These are phyloP conservation scores for Athripsodes cinereus DNA, from an alignment of 2,888 invertebrate genomes.

Conservation along the genomic window DNA sequence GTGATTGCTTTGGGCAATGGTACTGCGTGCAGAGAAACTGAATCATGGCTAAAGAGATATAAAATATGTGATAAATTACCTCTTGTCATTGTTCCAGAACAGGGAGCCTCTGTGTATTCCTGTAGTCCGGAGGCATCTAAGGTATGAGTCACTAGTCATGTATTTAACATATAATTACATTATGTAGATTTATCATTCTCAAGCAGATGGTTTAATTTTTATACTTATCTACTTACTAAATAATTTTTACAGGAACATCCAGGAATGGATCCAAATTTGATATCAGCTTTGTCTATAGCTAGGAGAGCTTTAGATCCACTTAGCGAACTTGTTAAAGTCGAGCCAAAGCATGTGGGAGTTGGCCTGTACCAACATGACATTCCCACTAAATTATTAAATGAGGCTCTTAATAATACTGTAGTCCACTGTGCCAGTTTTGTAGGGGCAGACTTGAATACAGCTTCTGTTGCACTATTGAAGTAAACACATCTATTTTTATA, in stretches of 20 bases:
- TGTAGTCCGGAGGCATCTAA: constrained; percentile 76
- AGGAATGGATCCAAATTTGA: constrained; percentile 72
- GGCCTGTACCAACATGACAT: constrained; percentile 96
- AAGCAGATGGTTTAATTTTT: neutral
- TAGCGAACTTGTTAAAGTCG: constrained; percentile 87
- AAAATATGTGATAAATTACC: constrained; percentile 50
- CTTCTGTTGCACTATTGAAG: constrained; percentile 76
- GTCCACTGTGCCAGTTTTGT: constrained; percentile 90
- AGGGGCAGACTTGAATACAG: constrained; percentile 86
- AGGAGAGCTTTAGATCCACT: constrained; percentile 85
- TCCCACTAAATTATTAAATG: constrained; percentile 66
- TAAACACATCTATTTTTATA: constrained; percentile 31
- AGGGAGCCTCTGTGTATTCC: constrained; percentile 90
- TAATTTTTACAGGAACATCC: constrained; percentile 75
- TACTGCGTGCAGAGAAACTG: constrained; percentile 84
- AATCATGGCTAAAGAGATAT: constrained; percentile 60
- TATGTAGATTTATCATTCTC: too few relatives aligned
- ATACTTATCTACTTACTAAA: neutral
- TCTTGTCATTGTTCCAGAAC: constrained; percentile 81
- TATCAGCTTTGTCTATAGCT: constrained; percentile 72
- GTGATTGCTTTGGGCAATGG: constrained; percentile 89
- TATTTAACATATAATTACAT: too few relatives aligned
- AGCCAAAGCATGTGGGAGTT: constrained; percentile 86
- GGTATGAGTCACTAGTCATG: constrained; percentile 34
- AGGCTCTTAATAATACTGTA: constrained; percentile 72